These are phyloP conservation scores for Myotis davidii DNA, from an alignment of 2,113 vertebrate species.

Conservation along the genomic window DNA sequence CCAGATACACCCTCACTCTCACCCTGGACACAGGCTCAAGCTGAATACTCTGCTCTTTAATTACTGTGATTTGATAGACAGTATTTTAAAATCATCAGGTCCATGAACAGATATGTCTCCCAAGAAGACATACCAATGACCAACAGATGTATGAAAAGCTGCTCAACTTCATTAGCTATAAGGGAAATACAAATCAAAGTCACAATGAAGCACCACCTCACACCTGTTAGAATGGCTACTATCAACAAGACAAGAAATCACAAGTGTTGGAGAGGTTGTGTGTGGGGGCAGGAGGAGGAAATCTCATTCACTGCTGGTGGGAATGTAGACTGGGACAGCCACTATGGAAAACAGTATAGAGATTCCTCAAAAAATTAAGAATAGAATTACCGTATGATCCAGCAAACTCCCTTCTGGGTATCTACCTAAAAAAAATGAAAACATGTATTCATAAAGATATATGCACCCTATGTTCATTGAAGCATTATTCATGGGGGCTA, in stretches of 20 bases:
- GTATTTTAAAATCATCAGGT: background rate
- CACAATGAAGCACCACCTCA: background rate
- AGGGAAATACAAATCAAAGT: background rate
- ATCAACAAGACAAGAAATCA: background rate
- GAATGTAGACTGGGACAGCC: background rate
- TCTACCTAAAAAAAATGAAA: background rate
- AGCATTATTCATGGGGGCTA: background rate
- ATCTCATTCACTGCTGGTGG: background rate
- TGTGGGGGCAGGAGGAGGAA: no score
- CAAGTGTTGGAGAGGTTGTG: background rate
- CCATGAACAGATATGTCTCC: background rate
- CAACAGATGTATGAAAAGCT: background rate
- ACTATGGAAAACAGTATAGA: background rate
- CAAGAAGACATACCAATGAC: background rate
- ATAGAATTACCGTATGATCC: background rate
- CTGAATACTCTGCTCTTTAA: background rate
- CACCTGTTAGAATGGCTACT: background rate
- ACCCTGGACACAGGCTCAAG: background rate
- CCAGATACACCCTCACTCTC: background rate
- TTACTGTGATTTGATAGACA: background rate
- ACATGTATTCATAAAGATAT: background rate
- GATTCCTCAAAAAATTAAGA: background rate
- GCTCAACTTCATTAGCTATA: background rate
- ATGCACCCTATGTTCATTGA: background rate
- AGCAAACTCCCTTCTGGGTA: background rate